Evolutionary conservation across 2,797 vertebrate species (phyloP).

Genomic region (Rousettus madagascariensis): DNA sequence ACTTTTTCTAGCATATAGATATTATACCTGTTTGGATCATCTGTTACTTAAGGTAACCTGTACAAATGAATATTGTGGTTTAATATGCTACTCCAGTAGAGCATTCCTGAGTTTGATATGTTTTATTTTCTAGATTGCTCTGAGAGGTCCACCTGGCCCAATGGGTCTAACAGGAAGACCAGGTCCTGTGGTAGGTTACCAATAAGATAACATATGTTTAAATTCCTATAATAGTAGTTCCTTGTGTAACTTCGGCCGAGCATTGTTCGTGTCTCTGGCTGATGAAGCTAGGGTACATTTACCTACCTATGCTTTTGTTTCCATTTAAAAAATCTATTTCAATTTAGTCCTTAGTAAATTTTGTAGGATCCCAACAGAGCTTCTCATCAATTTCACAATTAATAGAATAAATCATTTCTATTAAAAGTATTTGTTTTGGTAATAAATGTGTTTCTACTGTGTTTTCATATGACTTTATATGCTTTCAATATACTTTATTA

Average conservation of each 20-base stretch:
- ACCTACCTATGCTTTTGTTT: background rate
- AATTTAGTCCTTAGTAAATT: slow-evolving; percentile 14
- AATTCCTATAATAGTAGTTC: background rate
- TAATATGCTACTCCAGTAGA: background rate
- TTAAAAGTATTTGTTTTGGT: background rate
- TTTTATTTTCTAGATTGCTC: slow-evolving; percentile 91
- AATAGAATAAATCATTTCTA: background rate
- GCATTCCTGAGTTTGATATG: background rate
- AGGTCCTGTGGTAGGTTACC: slow-evolving; percentile 95
- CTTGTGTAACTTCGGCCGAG: background rate
- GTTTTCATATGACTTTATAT: background rate
- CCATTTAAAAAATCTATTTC: background rate
- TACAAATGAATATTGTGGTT: background rate
- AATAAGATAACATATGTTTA: background rate
- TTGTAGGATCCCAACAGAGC: background rate
- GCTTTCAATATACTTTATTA: background rate
- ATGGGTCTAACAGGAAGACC: slow-evolving; percentile 99
- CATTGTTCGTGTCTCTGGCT: background rate
- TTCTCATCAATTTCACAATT: background rate
- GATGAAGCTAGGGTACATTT: background rate
- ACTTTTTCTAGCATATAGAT: background rate
- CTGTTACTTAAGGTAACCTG: background rate
- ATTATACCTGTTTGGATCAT: background rate
- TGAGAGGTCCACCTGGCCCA: slow-evolving; percentile 96
- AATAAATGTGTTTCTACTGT: background rate